phyloP scores from a whole-genome alignment of 1,140 invertebrate species.

The Magallana ariakensis region DNA sequence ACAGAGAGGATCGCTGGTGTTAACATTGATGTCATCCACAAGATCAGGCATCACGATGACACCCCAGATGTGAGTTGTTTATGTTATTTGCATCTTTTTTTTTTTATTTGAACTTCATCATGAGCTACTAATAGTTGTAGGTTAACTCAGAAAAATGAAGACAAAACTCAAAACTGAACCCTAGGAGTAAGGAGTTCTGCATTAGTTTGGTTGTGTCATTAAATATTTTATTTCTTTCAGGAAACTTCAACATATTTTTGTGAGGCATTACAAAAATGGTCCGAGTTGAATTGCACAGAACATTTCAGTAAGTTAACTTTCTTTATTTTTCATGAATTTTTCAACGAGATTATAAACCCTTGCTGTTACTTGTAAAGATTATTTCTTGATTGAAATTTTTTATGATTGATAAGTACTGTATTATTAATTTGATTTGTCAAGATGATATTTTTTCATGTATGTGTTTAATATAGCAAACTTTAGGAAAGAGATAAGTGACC shows the following conservation, averaged over 20 bases:
- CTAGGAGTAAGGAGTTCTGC: too few species aligned
- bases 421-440: too few species aligned
- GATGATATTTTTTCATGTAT: neutral
- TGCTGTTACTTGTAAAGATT: too few species aligned
- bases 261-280: conserved; percentile 92
- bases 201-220: too few species aligned
- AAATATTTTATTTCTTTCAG: conserved; percentile 68
- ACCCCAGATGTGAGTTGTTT: conserved; percentile 81
- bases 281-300: conserved; percentile 89
- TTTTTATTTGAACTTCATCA: too few species aligned
- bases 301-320: conserved; percentile 84
- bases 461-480: conserved; percentile 81
- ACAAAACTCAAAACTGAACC: too few species aligned
- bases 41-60: conserved; percentile 82
- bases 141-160: too few species aligned
- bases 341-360: too few species aligned
- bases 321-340: neutral
- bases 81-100: too few species aligned
- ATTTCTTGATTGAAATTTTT: too few species aligned
- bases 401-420: too few species aligned
- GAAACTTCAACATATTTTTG: conserved; percentile 88
- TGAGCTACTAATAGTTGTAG: too few species aligned
- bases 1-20: conserved; percentile 90
- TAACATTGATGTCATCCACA: conserved; percentile 89
- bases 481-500: conserved; percentile 84